Evolutionary conservation across 2,113 vertebrate species (phyloP).

Genomic region (Callithrix jacchus): DNA sequence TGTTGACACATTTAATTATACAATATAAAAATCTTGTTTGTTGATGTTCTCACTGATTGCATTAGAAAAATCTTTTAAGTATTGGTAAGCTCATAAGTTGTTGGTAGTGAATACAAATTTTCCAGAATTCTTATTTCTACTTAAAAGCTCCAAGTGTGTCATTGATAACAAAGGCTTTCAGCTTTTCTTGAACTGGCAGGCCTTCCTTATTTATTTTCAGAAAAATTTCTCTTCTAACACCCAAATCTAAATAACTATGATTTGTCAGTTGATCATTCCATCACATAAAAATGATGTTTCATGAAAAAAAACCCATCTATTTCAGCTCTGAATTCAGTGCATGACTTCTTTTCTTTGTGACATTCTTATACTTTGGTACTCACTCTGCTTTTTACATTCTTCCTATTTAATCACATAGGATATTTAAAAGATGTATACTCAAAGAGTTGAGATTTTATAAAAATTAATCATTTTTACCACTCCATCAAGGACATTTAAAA

Average conservation of each 20-base stretch:
- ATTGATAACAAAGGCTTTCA: not conserved
- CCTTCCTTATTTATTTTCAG: not conserved
- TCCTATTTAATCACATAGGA: not conserved
- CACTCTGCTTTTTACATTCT: not conserved
- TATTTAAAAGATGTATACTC: not conserved
- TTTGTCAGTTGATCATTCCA: not conserved
- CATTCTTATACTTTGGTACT: not conserved
- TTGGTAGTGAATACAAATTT: not conserved
- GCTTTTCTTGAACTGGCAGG: not conserved
- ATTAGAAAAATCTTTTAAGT: not conserved
- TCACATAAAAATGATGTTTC: not conserved
- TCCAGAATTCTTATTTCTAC: not conserved
- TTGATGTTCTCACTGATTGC: not conserved
- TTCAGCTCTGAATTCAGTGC: not conserved
- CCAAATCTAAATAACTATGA: not conserved
- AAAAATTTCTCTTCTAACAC: not conserved
- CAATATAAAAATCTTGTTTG: not conserved
- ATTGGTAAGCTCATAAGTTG: not conserved
- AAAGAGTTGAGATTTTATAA: not conserved
- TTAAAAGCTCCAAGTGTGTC: not conserved
- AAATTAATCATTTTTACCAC: not conserved
- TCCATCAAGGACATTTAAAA: not conserved
- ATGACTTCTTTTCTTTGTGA: not conserved
- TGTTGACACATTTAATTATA: not conserved
- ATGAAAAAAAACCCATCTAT: not conserved